Evolutionary conservation across 2,797 vertebrate genomes (phyloP).

Genomic region (Balearica regulorum): DNA sequence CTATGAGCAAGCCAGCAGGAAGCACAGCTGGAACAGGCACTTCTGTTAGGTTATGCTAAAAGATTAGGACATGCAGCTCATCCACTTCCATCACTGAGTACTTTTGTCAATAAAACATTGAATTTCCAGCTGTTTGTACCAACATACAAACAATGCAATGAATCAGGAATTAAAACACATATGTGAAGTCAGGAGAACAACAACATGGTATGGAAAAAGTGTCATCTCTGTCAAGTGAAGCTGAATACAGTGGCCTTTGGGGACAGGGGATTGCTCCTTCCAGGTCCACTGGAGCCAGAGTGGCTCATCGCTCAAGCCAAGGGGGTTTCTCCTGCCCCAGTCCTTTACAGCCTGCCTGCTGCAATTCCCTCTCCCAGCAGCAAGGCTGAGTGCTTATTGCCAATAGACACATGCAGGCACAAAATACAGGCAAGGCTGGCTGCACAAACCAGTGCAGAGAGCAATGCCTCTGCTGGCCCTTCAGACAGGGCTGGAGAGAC

Average conservation of each 20-base stretch:
- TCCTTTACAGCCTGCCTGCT: background rate
- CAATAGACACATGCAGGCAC: no score
- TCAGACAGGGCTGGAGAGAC: background rate
- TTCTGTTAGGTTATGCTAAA: background rate
- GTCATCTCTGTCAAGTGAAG: background rate
- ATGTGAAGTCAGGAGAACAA: background rate
- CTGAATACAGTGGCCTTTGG: background rate
- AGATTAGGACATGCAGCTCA: background rate
- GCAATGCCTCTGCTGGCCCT: background rate
- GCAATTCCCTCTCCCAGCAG: background rate
- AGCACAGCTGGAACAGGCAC: background rate
- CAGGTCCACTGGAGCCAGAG: background rate
- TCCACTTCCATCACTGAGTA: background rate
- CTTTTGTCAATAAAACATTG: background rate
- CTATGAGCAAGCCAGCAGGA: background rate
- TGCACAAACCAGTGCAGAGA: background rate
- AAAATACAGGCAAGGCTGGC: background rate
- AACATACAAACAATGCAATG: background rate
- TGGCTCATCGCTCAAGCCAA: background rate
- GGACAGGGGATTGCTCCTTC: background rate
- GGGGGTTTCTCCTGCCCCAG: fast-evolving
- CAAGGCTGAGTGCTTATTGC: fast-evolving
- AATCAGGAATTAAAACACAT: background rate
- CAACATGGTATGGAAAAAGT: background rate
- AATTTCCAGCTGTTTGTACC: background rate